Evolutionary conservation across 1,140 invertebrate species (phyloP).

Genomic region (Trissolcus basalis): DNA sequence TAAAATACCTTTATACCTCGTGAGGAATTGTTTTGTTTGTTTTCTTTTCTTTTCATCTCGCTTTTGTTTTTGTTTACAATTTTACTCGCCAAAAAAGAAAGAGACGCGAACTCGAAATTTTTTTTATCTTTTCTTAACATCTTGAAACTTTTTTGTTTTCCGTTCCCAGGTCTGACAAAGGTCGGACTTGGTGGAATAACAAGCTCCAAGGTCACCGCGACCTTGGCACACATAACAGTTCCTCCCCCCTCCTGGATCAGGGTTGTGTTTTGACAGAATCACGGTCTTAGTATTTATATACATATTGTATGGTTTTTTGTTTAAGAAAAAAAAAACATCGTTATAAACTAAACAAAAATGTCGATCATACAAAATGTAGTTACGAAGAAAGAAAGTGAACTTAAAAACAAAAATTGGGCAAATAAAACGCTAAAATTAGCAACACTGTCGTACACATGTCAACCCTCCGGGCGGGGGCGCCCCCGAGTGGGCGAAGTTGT

Average conservation of each 20-base stretch:
- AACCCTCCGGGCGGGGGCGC: neutral
- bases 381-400: too few relatives aligned
- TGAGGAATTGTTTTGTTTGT: slow-evolving; percentile 65
- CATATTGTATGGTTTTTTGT: too few relatives aligned
- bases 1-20: slow-evolving; percentile 42
- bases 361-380: too few relatives aligned
- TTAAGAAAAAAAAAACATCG: too few relatives aligned
- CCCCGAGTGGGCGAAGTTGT: slow-evolving; percentile 40
- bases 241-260: neutral
- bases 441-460: too few relatives aligned
- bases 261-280: neutral
- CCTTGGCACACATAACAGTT: slow-evolving; percentile 51
- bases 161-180: slow-evolving; percentile 67
- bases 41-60: slow-evolving; percentile 2
- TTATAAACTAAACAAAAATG: too few relatives aligned
- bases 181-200: slow-evolving; percentile 73
- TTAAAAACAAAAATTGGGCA: too few relatives aligned
- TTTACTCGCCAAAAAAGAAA: slow-evolving; percentile 61
- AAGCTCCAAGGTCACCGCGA: slow-evolving; percentile 59
- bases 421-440: too few relatives aligned
- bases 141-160: slow-evolving; percentile 29
- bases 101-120: slow-evolving; percentile 56
- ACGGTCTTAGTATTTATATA: too few relatives aligned
- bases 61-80: slow-evolving; percentile 46
- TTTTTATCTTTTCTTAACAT: slow-evolving; percentile 13